Evolutionary conservation across 92 coral and sea anemone species (phyloP).

Genomic region (Pocillopora grandis): DNA sequence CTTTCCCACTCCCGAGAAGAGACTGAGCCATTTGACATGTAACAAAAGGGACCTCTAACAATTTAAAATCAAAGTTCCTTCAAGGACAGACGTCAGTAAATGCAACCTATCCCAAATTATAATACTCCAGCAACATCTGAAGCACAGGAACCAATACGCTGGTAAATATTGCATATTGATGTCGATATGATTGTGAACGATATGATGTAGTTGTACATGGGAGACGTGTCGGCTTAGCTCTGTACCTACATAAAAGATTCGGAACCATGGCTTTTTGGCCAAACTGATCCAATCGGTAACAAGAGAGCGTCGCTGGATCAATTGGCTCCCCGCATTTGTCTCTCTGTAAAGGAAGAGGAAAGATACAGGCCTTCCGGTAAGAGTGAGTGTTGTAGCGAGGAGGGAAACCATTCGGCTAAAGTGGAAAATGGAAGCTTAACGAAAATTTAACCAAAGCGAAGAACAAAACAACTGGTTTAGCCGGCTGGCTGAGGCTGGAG

Average conservation of each 20-base stretch:
- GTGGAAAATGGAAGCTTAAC: too few species aligned
- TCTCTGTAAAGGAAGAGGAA: background rate
- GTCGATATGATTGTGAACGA: background rate
- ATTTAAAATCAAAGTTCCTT: too few species aligned
- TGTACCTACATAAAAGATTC: constrained; percentile 1
- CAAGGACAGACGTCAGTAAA: too few species aligned
- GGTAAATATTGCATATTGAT: background rate
- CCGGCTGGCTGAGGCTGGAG: too few species aligned
- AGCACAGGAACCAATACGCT: background rate
- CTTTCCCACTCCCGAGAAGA: too few species aligned
- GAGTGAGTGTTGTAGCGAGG: background rate
- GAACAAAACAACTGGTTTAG: too few species aligned
- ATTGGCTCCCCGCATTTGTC: constrained; percentile 22
- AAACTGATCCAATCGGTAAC: constrained; percentile 14
- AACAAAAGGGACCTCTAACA: too few species aligned
- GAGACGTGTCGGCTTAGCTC: constrained; percentile 10
- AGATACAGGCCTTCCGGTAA: background rate
- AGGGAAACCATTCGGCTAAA: too few species aligned
- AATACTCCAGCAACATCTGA: background rate
- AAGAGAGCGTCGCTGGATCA: background rate
- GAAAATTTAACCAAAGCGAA: too few species aligned
- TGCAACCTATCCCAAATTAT: background rate
- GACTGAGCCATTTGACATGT: too few species aligned
- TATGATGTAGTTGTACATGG: constrained; percentile 26
- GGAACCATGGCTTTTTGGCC: background rate